Evolutionary conservation across 1,140 invertebrate genomes (phyloP).

Genomic region (Acromyrmex echinatior): DNA sequence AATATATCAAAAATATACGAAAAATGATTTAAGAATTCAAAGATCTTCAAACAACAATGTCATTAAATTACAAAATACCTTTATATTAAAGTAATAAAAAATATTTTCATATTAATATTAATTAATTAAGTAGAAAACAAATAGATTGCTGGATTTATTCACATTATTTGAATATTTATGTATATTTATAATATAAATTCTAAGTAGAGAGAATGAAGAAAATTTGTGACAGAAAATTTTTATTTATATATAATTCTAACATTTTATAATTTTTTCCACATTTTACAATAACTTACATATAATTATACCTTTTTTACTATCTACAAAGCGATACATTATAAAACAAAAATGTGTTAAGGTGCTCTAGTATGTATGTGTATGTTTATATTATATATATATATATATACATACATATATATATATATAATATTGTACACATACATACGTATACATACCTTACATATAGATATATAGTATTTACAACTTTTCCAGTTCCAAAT

Average conservation of each 20-base stretch:
- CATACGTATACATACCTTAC: no score
- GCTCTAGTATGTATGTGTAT: no score
- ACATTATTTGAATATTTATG: neutral
- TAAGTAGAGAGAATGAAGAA: conserved; percentile 3
- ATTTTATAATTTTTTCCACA: conserved; percentile 54
- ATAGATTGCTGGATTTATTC: neutral
- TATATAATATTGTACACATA: no score
- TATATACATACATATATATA: neutral
- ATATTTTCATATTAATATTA: neutral
- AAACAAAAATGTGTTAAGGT: no score
- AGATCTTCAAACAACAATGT: neutral
- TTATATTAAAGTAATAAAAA: neutral
- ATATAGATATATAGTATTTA: no score
- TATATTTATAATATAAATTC: conserved; percentile 1
- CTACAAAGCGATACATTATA: conserved; percentile 61
- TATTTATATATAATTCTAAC: conserved; percentile 65
- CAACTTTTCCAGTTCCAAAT: no score
- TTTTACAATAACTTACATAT: conserved; percentile 63
- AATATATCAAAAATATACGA: conserved; percentile 28
- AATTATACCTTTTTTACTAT: conserved; percentile 61
- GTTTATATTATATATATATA: neutral
- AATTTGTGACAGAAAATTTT: conserved; percentile 46
- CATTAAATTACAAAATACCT: conserved; percentile 10
- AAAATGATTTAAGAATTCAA: neutral
- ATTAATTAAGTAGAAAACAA: neutral